Evolutionary conservation across 1,140 invertebrate genomes (phyloP).

Genomic region (Proctacanthus coquilletti): DNA sequence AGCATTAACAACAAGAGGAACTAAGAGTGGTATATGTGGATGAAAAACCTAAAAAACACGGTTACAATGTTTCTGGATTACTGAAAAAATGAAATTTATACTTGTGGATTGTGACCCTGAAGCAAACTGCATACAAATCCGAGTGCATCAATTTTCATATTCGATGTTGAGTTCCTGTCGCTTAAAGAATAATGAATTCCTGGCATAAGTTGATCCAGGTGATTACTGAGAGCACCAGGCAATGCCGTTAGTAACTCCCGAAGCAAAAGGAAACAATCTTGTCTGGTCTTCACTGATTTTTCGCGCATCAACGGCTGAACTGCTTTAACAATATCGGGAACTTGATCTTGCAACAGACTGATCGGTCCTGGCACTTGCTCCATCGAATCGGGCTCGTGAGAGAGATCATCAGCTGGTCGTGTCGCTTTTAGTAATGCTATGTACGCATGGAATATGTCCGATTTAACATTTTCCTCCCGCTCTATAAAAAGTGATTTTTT

Average conservation of each 20-base stretch:
- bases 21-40: slow-evolving; percentile 63
- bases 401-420: slow-evolving; percentile 45
- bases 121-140: slow-evolving; percentile 83
- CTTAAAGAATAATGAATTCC: slow-evolving; percentile 84
- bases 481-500: slow-evolving; percentile 39
- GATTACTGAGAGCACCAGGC: slow-evolving; percentile 72
- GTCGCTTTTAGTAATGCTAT: slow-evolving; percentile 85
- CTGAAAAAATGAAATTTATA: slow-evolving; percentile 9
- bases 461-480: slow-evolving; percentile 96
- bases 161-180: slow-evolving; percentile 88
- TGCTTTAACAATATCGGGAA: slow-evolving; percentile 58
- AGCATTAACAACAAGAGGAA: slow-evolving; percentile 74
- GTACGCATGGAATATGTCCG: slow-evolving; percentile 94
- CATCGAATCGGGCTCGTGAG: slow-evolving; percentile 59
- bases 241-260: slow-evolving; percentile 80
- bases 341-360: slow-evolving; percentile 50
- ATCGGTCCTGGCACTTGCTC: slow-evolving; percentile 50
- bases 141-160: slow-evolving; percentile 97
- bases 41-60: slow-evolving; percentile 41
- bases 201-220: slow-evolving; percentile 71
- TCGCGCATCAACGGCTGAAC: slow-evolving; percentile 84
- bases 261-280: slow-evolving; percentile 80
- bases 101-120: slow-evolving; percentile 56
- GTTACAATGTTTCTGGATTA: slow-evolving; percentile 10
- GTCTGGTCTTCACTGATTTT: slow-evolving; percentile 83